Conservation (phyloP, 2,888 invertebrate species). For the Ophion slaviceki region DNA sequence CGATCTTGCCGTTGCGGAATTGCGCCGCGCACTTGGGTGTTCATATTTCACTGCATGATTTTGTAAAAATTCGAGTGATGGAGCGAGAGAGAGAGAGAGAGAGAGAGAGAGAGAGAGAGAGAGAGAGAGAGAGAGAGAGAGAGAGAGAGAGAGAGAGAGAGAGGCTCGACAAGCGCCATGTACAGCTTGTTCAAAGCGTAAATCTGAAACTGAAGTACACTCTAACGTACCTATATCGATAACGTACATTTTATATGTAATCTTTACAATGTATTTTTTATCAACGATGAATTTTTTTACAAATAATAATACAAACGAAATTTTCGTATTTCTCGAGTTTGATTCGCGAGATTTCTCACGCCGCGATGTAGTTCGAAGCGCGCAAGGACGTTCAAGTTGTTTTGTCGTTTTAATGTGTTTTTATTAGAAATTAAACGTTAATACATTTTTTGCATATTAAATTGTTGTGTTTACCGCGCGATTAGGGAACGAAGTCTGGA, state of each 20-base stretch:
- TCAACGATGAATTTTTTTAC: constrained; percentile 52
- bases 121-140: not conserved
- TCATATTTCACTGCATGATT: not conserved
- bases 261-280: constrained; percentile 64
- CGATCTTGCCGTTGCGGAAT: not conserved
- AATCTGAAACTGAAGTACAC: constrained; percentile 46
- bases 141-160: not conserved
- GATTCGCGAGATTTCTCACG: not conserved
- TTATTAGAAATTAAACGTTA: constrained; percentile 65
- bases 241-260: constrained; percentile 63
- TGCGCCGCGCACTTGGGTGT: not conserved
- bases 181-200: constrained; percentile 33
- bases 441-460: constrained; percentile 29
- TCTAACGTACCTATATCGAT: constrained; percentile 50
- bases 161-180: constrained; percentile 35
- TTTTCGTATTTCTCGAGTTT: constrained; percentile 32
- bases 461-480: not conserved
- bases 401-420: constrained; percentile 9
- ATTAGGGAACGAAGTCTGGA: constrained; percentile 86
- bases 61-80: constrained; percentile 1
- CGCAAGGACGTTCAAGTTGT: not conserved
- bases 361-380: not conserved
- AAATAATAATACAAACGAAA: constrained; percentile 48
- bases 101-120: too few species aligned
- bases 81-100: not conserved